These are phyloP conservation scores for Melikaiella ostensackeni DNA, from an alignment of 2,888 invertebrate genomes.

Conservation along the genomic window DNA sequence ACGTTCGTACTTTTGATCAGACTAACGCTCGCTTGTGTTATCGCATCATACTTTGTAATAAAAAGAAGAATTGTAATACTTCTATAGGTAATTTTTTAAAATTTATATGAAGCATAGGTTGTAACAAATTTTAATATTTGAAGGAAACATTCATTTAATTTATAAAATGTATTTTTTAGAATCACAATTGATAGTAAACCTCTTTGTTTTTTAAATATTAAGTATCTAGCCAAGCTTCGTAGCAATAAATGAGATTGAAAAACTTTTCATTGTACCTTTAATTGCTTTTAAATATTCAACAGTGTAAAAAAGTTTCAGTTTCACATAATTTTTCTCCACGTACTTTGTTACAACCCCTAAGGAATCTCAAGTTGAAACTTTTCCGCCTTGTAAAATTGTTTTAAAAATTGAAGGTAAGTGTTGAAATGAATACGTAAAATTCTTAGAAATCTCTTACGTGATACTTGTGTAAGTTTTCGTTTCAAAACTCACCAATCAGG, in stretches of 20 bases:
- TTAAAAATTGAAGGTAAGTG: neutral
- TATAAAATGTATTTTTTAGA: neutral
- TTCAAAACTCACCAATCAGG: conserved; percentile 4
- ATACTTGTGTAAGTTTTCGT: neutral
- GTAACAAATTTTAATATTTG: neutral
- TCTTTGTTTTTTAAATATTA: conserved; percentile 20
- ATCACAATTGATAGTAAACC: neutral
- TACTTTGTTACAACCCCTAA: conserved; percentile 17
- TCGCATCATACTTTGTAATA: conserved; percentile 2
- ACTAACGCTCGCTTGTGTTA: conserved; percentile 10
- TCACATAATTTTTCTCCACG: neutral
- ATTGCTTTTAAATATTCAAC: conserved; percentile 36
- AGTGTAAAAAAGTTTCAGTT: conserved; percentile 23
- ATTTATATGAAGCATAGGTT: neutral
- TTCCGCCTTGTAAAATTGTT: neutral
- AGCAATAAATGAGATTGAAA: conserved; percentile 34
- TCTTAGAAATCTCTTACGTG: neutral
- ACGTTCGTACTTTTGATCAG: conserved; percentile 5
- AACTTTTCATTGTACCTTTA: conserved; percentile 28
- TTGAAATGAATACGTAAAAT: neutral
- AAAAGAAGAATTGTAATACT: neutral
- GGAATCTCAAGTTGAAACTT: neutral
- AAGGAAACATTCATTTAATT: neutral
- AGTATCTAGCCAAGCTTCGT: neutral
- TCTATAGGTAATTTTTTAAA: neutral